Conservation (phyloP, 2,113 vertebrate species). For the Peromyscus maniculatus region DNA sequence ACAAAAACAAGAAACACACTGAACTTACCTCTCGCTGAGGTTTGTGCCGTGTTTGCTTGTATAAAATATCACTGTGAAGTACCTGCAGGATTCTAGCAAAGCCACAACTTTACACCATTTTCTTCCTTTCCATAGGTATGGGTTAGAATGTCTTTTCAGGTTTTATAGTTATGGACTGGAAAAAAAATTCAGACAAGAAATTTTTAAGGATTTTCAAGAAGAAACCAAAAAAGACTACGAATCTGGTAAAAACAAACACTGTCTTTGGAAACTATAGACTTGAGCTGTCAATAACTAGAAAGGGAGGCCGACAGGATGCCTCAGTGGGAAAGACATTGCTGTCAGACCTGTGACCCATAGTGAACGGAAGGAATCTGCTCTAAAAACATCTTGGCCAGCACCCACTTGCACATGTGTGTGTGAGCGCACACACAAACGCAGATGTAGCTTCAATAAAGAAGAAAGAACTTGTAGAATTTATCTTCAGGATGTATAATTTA, state of each 20-base stretch:
- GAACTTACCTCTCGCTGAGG: background rate
- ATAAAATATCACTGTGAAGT: background rate
- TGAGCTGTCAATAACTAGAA: background rate
- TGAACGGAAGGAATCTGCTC: background rate
- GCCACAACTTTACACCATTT: conserved; percentile 43
- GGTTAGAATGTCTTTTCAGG: conserved; percentile 98
- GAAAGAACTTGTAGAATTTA: background rate
- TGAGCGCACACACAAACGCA: background rate
- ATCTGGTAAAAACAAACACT: conserved; percentile 91
- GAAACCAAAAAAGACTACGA: conserved; percentile 97
- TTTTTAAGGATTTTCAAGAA: conserved; percentile 98
- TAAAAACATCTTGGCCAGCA: background rate
- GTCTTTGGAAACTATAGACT: conserved; percentile 31
- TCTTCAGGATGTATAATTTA: background rate
- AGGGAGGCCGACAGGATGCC: background rate
- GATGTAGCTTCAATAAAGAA: background rate
- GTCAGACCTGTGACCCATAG: no score
- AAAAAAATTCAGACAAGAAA: conserved; percentile 95
- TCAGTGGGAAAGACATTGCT: background rate
- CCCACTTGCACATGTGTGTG: no score
- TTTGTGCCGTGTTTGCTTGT: background rate
- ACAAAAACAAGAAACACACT: background rate
- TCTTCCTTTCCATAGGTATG: conserved; percentile 90
- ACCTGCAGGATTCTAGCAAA: background rate
- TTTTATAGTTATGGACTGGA: conserved; percentile 99